Conservation (phyloP, 2,797 vertebrate genomes). For the Meda fulgida region DNA sequence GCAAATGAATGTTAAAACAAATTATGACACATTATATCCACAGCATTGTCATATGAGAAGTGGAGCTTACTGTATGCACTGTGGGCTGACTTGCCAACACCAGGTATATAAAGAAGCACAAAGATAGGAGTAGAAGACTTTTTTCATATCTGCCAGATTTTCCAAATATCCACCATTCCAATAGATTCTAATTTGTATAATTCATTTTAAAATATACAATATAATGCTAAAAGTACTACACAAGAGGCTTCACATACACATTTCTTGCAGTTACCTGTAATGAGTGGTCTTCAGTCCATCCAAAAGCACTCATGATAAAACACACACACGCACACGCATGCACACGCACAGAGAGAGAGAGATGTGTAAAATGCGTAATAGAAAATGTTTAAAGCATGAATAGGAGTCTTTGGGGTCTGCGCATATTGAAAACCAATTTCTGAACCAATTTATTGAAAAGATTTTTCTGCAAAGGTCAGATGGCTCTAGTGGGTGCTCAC, state of each 20-base stretch:
- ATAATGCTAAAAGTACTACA: conserved; percentile 39
- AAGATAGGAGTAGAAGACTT: conserved; percentile 29
- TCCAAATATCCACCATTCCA: neutral
- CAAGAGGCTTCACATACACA: conserved; percentile 20
- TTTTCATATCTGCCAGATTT: conserved; percentile 29
- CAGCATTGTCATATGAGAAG: conserved; percentile 70
- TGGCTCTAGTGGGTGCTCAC: conserved; percentile 51
- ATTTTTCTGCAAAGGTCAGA: conserved; percentile 61
- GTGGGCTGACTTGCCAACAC: conserved; percentile 63
- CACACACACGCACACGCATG: too few species aligned
- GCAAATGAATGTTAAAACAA: neutral
- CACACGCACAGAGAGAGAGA: conserved; percentile 34
- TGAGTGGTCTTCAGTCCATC: conserved; percentile 33
- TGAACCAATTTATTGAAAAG: too few species aligned
- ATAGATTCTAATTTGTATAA: neutral
- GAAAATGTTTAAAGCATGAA: conserved; percentile 54
- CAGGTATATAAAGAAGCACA: conserved; percentile 63
- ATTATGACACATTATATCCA: neutral
- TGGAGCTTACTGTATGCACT: too few species aligned
- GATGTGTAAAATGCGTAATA: conserved; percentile 54
- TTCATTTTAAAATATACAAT: conserved; percentile 4
- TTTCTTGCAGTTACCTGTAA: conserved; percentile 57
- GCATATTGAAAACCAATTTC: conserved; percentile 57
- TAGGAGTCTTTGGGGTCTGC: conserved; percentile 52
- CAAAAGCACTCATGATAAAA: conserved; percentile 45